phyloP scores from a whole-genome alignment of 1,140 invertebrate species.

The Magallana ariakensis region DNA sequence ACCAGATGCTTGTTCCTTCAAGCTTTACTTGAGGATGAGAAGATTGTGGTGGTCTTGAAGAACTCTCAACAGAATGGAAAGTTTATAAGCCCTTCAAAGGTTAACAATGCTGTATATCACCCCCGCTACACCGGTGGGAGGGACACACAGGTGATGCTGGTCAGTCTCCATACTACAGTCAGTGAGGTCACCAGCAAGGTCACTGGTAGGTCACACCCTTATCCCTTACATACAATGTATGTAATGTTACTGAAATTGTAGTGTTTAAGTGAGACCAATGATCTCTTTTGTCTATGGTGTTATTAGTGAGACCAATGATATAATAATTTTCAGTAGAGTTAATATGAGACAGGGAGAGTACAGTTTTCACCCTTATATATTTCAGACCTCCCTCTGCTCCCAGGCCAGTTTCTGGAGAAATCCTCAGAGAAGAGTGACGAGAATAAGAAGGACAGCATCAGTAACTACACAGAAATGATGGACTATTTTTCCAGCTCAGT shows the following conservation, averaged over 20 bases:
- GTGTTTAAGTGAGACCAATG: neutral
- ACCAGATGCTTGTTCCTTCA: constrained; percentile 91
- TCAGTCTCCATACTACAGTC: constrained; percentile 88
- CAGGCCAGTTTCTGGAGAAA: constrained; percentile 68
- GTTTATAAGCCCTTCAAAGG: constrained; percentile 35
- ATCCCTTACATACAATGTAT: neutral
- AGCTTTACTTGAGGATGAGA: constrained; percentile 91
- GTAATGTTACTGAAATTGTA: neutral
- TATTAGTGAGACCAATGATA: neutral
- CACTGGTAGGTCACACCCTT: constrained; percentile 79
- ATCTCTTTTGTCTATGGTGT: too few relatives aligned
- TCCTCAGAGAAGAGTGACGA: constrained; percentile 68
- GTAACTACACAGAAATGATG: constrained; percentile 80
- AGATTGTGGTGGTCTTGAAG: constrained; percentile 83
- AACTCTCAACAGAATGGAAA: constrained; percentile 56
- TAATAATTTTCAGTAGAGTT: too few relatives aligned
- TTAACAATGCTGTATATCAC: constrained; percentile 71
- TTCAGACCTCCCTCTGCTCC: constrained; percentile 66
- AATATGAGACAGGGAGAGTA: too few relatives aligned
- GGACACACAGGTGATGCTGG: constrained; percentile 85
- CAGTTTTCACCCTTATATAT: neutral
- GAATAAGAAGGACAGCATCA: constrained; percentile 64
- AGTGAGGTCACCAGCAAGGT: constrained; percentile 83
- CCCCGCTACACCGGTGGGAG: constrained; percentile 81
- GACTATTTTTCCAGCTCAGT: constrained; percentile 88